These are phyloP conservation scores for Drosophila guanche DNA, from an alignment of 1,140 invertebrate genomes.

Conservation along the genomic window DNA sequence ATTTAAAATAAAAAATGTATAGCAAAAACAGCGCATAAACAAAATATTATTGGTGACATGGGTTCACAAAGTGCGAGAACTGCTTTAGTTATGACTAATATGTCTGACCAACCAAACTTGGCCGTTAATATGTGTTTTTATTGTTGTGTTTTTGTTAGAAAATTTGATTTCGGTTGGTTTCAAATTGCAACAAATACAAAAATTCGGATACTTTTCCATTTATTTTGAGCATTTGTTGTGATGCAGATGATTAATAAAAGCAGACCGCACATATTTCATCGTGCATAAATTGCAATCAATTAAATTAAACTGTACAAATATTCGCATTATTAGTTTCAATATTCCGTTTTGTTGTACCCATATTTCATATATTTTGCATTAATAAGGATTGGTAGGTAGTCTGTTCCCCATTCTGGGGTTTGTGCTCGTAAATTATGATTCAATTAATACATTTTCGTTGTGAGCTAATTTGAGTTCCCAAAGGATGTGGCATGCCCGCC, in stretches of 20 bases:
- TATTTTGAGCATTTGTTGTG: too few species aligned
- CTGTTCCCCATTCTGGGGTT: neutral
- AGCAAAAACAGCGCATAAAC: too few species aligned
- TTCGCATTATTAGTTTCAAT: neutral
- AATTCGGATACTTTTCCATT: too few species aligned
- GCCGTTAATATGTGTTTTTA: too few species aligned
- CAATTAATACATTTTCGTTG: constrained; percentile 68
- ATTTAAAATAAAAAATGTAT: too few species aligned
- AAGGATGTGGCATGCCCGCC: constrained; percentile 4
- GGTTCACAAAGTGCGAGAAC: too few species aligned
- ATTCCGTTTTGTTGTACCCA: neutral
- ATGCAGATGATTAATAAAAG: neutral
- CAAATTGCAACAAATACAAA: too few species aligned
- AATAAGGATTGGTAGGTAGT: constrained; percentile 3
- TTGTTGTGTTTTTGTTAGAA: too few species aligned
- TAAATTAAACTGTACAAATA: neutral
- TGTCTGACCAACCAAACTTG: too few species aligned
- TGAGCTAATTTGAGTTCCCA: constrained; percentile 56
- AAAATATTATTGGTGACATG: too few species aligned
- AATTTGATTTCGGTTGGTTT: too few species aligned
- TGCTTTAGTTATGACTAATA: too few species aligned
- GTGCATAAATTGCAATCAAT: neutral
- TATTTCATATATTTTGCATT: constrained; percentile 8
- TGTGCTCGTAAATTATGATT: constrained; percentile 62
- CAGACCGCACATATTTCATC: neutral